Conservation (phyloP, 2,797 vertebrate genomes). For the Karalla daura region DNA sequence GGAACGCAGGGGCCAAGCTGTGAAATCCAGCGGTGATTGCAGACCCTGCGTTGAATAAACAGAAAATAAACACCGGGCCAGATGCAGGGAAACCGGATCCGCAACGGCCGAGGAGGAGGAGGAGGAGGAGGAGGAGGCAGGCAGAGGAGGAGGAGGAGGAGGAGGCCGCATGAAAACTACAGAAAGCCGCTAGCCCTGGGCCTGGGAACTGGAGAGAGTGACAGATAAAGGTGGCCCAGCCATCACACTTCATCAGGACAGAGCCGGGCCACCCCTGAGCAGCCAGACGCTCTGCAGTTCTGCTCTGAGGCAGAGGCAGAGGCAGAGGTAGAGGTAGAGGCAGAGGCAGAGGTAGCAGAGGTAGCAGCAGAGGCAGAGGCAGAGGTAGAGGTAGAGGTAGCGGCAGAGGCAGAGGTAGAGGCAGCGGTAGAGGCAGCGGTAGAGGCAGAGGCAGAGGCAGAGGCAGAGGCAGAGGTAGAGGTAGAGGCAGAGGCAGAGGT, state of each 20-base stretch:
- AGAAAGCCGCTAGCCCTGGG: conserved; percentile 65
- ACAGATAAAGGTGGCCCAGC: conserved; percentile 55
- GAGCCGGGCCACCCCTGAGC: conserved; percentile 67
- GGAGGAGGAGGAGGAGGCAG: neutral
- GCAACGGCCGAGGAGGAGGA: neutral
- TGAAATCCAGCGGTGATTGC: conserved; percentile 76
- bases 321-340: conserved; percentile 53
- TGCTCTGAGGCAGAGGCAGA: conserved; percentile 45
- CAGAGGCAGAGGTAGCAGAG: conserved; percentile 51
- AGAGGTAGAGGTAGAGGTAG: no score
- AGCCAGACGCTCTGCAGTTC: conserved; percentile 64
- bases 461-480: conserved; percentile 54
- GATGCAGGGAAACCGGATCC: conserved; percentile 68
- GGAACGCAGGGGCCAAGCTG: conserved; percentile 44
- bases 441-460: conserved; percentile 44
- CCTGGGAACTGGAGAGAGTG: conserved; percentile 13
- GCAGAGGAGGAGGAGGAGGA: neutral
- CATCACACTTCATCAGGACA: conserved; percentile 73
- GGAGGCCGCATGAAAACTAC: conserved; percentile 30
- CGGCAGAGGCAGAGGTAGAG: no score
- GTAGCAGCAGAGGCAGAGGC: conserved; percentile 45
- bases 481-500: conserved; percentile 50
- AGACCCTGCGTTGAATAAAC: conserved; percentile 69
- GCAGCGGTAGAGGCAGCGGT: no score
- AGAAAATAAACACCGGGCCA: conserved; percentile 66